Evolutionary conservation across 2,888 invertebrate genomes (phyloP), one percentile per base, ranked within the genome.

Genomic region (Reticulitermes lucifugus): DNA sequence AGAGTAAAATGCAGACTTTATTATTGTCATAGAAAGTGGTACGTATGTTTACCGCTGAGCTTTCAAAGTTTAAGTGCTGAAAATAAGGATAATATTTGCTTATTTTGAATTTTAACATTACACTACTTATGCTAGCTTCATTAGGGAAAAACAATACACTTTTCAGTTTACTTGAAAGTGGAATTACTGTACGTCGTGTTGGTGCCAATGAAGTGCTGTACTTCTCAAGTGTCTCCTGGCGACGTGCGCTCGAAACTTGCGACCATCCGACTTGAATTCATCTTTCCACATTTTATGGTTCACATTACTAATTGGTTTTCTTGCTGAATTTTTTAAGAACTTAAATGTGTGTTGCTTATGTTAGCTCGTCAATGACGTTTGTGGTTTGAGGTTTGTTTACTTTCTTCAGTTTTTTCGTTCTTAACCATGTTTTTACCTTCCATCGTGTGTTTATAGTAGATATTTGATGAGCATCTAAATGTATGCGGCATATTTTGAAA

Each of bases 271-370:
- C 41, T 73, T 73, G 21, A 73, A 73, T 73, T 35, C 73, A 41
- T 41, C 21, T 29, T 73, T 65, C 12, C 65, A 10, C n/a, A n/a
- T 73, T 73, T 73, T 41, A 73, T 73, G 73, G 73, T 73, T 73
- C 73, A 73, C 73, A 7, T 41, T 73, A 41, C 73, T 41, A 73
- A 73, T 73, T 73, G 41, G 73, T 73, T 73, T 73, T 41, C 73
- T 65, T 65, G 25, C 65, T 65, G 65, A 14, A 65, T 65, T 65
- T 65, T 25, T 65, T 25, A 25, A 65, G 65, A 65, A 65, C n/a
- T n/a, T 65, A 25, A 25, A 65, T 65, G 14, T 25, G 14, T n/a
- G 65, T n/a, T 65, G 65, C 65, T 25, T 65, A 9, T 65, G 25
- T 65, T 25, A 2, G 25, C 65, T 25, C 25, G n/a, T 25, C 65